Evolutionary conservation across 2,797 vertebrate species (phyloP), one percentile per base, ranked within the genome.

Genomic region (Ceryle rudis): DNA sequence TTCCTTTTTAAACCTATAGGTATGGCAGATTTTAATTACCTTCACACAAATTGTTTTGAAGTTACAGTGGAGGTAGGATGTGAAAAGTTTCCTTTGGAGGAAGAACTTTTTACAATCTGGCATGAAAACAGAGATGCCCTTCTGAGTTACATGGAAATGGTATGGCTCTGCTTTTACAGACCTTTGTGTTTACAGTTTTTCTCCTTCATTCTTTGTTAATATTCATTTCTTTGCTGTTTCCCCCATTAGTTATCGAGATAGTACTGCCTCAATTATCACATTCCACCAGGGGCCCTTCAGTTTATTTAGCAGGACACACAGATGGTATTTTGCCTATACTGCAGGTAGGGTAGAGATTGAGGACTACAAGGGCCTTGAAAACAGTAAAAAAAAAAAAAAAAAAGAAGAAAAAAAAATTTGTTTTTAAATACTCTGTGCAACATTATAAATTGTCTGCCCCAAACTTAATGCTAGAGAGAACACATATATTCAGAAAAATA

Each of bases 1-100:
- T 89, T 72, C 57, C n/a, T 85, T 89, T 94, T 65, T 81, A 52
- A 81, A 87, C 39, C 23, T 80, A 2, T 93, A 99, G 99, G 99
- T 54, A 99, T 99, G 99, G 99, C 99, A 14, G 99, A 99, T 97
- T 99, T 99, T 97, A 99, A 99, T 93, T 99, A 99, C 97, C 97
- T 99, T 88, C 99, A 99, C 95, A 99, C 98, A 78, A 99, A 99
- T 95, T 99, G 99, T 95, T 98, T 99, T 91, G 99, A 99, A 98
- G 92, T 99, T 95, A 99, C 99, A 0, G 98, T 99, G 98, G 99
- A 99, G 96, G 98, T 99, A 25, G 99, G 99, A 93, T 99, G 99
- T 18, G 98, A 99, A 88, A 99, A 99, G 95, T 99, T 99, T 96
- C 99, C 99, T 7, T 96, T 99, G 5, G 99, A 99, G 89, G 98